phyloP scores from a whole-genome alignment of 2,797 vertebrate species.

The Cephalopachus bancanus region DNA sequence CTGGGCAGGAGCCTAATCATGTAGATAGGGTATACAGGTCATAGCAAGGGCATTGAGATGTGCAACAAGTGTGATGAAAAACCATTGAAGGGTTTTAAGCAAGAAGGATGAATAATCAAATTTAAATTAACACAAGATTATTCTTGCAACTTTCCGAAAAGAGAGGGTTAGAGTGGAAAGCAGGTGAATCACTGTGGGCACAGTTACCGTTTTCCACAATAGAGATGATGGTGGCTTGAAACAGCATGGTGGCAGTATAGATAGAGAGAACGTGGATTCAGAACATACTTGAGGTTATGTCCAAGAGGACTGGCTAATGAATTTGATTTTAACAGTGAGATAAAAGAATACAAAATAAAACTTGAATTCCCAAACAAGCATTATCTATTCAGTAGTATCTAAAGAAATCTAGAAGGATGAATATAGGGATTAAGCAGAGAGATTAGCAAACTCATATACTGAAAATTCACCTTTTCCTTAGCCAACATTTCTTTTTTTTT shows the following conservation, averaged over 20 bases:
- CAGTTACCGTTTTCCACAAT: background rate
- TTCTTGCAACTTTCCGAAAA: background rate
- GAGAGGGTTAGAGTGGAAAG: background rate
- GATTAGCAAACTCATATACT: background rate
- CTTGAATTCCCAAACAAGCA: background rate
- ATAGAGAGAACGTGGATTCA: background rate
- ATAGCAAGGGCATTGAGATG: too few relatives aligned
- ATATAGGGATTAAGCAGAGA: too few relatives aligned
- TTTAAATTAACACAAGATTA: background rate
- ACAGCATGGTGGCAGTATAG: background rate
- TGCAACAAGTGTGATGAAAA: background rate
- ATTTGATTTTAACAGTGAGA: background rate
- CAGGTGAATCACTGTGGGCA: too few relatives aligned
- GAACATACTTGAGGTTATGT: background rate
- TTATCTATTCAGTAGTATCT: too few relatives aligned
- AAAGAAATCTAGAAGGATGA: too few relatives aligned
- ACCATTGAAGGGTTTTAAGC: background rate
- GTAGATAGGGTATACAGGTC: background rate
- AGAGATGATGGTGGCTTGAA: background rate
- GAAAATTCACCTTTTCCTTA: background rate
- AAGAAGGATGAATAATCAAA: background rate
- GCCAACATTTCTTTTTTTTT: background rate
- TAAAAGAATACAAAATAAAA: background rate
- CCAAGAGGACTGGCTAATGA: background rate
- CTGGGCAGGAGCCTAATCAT: rapidly evolving